phyloP scores from a whole-genome alignment of 1,140 invertebrate genomes.

The Panagrolaimus sp. region DNA sequence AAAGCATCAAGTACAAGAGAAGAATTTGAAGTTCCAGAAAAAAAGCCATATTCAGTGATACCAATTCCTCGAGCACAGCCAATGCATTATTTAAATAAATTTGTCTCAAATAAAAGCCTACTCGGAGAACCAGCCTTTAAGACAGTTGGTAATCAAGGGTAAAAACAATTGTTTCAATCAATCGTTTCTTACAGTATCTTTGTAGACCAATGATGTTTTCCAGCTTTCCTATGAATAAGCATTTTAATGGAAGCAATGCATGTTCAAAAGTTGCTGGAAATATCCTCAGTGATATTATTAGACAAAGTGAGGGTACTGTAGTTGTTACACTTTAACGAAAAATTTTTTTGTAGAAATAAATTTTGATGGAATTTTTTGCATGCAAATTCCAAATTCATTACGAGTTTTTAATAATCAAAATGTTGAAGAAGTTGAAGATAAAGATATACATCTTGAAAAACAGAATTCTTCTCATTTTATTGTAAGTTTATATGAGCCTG shows the following conservation, averaged over 20 bases:
- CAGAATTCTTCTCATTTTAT: too few species aligned
- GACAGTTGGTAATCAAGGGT: background rate
- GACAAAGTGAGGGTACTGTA: background rate
- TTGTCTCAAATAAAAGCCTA: background rate
- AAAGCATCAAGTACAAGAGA: background rate
- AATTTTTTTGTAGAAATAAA: background rate
- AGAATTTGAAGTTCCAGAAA: background rate
- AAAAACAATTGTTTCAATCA: background rate
- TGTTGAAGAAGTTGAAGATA: background rate
- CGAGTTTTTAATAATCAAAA: background rate
- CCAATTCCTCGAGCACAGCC: conserved; percentile 2
- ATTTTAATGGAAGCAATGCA: background rate
- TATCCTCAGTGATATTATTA: background rate
- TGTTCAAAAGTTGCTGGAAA: conserved; percentile 9
- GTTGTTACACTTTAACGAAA: background rate
- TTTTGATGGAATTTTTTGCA: background rate
- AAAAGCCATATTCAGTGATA: background rate
- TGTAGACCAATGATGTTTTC: conserved; percentile 3
- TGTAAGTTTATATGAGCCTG: too few species aligned
- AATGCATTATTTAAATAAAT: conserved; percentile 3
- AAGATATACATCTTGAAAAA: too few species aligned
- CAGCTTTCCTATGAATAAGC: background rate
- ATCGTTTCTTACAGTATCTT: background rate
- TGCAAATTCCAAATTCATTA: conserved; percentile 10
- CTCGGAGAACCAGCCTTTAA: background rate